Conservation (phyloP, 2,113 vertebrate species). For the Zeus faber region DNA sequence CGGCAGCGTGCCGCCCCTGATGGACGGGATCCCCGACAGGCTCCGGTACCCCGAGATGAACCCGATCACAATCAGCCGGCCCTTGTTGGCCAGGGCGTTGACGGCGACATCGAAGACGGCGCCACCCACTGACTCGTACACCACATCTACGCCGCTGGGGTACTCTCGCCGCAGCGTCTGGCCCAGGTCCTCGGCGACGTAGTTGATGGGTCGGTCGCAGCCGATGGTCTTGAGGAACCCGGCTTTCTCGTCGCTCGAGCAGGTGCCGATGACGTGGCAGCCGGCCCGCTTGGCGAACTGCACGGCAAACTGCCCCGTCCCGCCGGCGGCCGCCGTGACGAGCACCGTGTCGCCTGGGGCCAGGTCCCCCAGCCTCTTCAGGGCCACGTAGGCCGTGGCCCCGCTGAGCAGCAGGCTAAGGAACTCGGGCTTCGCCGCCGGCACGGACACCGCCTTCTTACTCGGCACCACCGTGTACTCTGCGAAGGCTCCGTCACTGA, state of each 20-base stretch:
- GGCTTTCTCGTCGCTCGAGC: slow-evolving; percentile 84
- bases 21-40: slow-evolving; percentile 74
- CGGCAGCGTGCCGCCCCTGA: slow-evolving; percentile 76
- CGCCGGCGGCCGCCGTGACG: slow-evolving; percentile 88
- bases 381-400: slow-evolving; percentile 84
- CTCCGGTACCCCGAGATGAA: slow-evolving; percentile 89
- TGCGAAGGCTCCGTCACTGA: slow-evolving; percentile 82
- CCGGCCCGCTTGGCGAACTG: slow-evolving; percentile 87
- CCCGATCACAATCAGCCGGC: slow-evolving; percentile 86
- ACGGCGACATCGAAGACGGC: slow-evolving; percentile 81
- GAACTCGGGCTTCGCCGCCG: slow-evolving; percentile 79
- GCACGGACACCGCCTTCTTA: slow-evolving; percentile 72
- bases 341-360: slow-evolving; percentile 82
- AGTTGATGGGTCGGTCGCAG: slow-evolving; percentile 87
- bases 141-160: slow-evolving; percentile 83
- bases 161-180: slow-evolving; percentile 79
- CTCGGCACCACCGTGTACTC: slow-evolving; percentile 86
- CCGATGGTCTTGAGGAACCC: slow-evolving; percentile 87
- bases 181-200: slow-evolving; percentile 77
- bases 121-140: slow-evolving; percentile 91
- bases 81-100: slow-evolving; percentile 80
- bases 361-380: slow-evolving; percentile 83
- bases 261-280: slow-evolving; percentile 91
- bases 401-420: slow-evolving; percentile 85
- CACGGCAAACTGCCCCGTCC: slow-evolving; percentile 90